These are phyloP conservation scores for Thecophora atra DNA, from an alignment of 2,888 invertebrate genomes.

Conservation along the genomic window DNA sequence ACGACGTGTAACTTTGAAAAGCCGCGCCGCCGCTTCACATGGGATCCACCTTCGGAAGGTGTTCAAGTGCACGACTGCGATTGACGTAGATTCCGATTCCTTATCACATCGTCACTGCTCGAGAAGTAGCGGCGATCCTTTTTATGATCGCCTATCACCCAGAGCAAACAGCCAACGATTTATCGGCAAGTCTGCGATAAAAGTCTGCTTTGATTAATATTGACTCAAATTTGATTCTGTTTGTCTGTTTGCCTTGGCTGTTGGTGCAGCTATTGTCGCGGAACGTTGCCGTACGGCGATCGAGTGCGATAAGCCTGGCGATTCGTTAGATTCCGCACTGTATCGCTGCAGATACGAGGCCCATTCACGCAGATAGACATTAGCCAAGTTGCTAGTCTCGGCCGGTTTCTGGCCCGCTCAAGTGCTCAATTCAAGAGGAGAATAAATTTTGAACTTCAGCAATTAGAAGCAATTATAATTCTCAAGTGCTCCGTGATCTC, in stretches of 20 bases:
- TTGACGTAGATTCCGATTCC: conserved; percentile 28
- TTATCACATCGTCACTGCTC: conserved; percentile 29
- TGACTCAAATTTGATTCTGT: conserved; percentile 42
- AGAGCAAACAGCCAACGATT: conserved; percentile 21
- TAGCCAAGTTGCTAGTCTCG: not conserved
- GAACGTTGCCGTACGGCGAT: conserved; percentile 14
- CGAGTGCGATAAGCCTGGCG: not conserved
- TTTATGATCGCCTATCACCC: conserved; percentile 32
- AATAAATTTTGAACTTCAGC: not conserved
- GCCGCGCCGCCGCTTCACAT: not conserved
- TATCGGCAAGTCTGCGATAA: conserved; percentile 39
- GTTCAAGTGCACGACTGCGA: conserved; percentile 19
- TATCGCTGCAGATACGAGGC: not conserved
- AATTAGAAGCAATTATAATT: conserved; percentile 19
- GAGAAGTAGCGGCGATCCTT: conserved; percentile 36
- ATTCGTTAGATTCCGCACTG: not conserved
- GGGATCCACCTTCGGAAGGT: conserved; percentile 6
- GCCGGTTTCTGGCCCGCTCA: not conserved
- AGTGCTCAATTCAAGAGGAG: not conserved
- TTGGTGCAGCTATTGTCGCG: conserved; percentile 27
- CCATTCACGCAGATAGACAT: not conserved
- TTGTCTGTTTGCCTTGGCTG: conserved; percentile 51
- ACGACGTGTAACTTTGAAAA: not conserved
- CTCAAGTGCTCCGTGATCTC: conserved; percentile 19
- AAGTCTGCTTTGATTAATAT: conserved; percentile 43